Conservation (phyloP, 1,140 invertebrate species). For the Pogonomyrmex barbatus region DNA sequence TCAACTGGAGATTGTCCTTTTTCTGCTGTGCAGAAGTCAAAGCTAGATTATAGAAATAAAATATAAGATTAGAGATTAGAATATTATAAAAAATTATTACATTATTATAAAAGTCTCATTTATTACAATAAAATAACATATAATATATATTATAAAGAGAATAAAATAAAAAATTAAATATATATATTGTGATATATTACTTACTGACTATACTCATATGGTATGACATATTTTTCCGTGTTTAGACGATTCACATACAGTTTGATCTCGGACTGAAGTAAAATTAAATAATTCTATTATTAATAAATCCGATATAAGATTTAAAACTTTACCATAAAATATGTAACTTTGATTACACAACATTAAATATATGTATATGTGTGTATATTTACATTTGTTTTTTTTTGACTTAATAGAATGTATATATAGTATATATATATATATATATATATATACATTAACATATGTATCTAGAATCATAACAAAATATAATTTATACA, state of each 20-base stretch:
- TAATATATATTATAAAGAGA: not conserved
- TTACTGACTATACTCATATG: constrained; percentile 97
- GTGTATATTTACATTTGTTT: no score
- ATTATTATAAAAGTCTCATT: constrained; percentile 82
- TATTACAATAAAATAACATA: not conserved
- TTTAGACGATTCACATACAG: constrained; percentile 98
- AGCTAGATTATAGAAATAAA: constrained; percentile 83
- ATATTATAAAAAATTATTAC: not conserved
- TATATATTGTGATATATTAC: constrained; percentile 57
- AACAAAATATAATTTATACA: constrained; percentile 8
- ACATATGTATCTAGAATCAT: no score
- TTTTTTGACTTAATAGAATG: no score
- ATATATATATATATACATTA: constrained; percentile 26
- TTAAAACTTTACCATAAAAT: not conserved
- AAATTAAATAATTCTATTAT: constrained; percentile 68
- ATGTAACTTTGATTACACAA: no score
- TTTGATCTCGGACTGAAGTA: constrained; percentile 92
- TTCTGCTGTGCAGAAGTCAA: constrained; percentile 95
- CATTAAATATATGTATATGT: no score
- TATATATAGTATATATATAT: not conserved
- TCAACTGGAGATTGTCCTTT: constrained; percentile 95
- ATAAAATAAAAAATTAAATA: constrained; percentile 80
- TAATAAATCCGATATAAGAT: constrained; percentile 20
- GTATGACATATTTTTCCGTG: constrained; percentile 98
- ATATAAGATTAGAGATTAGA: not conserved